Evolutionary conservation across 2,888 invertebrate genomes (phyloP).

Genomic region (Mythimna loreyi): DNA sequence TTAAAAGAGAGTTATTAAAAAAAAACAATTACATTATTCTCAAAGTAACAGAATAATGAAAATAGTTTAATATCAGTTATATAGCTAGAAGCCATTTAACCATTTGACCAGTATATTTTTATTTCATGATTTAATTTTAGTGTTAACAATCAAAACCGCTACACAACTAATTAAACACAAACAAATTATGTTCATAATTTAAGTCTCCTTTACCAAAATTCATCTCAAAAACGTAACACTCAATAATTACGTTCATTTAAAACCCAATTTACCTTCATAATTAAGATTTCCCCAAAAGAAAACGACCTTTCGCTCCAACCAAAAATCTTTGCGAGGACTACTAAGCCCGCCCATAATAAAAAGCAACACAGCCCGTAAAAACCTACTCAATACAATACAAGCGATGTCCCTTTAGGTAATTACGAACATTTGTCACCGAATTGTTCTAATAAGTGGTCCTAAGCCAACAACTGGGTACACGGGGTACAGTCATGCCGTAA

Average conservation of each 20-base stretch:
- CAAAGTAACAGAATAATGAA: no score
- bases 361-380: conserved; percentile 47
- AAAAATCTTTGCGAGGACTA: conserved; percentile 15
- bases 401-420: conserved; percentile 56
- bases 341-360: conserved; percentile 33
- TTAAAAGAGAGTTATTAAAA: no score
- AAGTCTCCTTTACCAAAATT: not conserved
- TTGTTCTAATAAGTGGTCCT: conserved; percentile 67
- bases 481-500: conserved; percentile 64
- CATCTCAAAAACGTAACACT: not conserved
- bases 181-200: no score
- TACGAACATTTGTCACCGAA: conserved; percentile 64
- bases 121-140: no score
- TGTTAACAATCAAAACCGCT: no score
- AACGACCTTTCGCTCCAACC: not conserved
- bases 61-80: no score
- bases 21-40: no score
- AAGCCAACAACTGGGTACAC: conserved; percentile 64
- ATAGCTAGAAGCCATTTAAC: no score
- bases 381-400: conserved; percentile 55
- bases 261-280: conserved; percentile 4
- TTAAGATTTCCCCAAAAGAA: conserved; percentile 23
- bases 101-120: no score
- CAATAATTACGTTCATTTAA: not conserved
- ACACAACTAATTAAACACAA: no score